Conservation (phyloP, 2,888 invertebrate genomes). For the Tiliacea citrago region DNA sequence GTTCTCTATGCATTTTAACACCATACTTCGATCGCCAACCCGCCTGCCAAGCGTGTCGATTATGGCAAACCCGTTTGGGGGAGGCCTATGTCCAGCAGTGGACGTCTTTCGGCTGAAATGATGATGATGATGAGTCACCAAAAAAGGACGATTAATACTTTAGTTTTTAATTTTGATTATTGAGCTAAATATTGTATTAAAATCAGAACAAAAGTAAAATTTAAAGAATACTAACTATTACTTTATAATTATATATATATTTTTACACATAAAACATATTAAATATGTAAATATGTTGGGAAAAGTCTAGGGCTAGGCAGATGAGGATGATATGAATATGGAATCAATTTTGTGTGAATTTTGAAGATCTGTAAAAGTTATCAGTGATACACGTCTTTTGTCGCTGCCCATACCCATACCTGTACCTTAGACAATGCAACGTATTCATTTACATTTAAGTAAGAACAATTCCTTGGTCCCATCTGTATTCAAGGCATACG, state of each 20-base stretch:
- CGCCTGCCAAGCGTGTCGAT: too few relatives aligned
- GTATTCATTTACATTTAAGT: conserved; percentile 11
- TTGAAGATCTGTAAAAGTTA: background rate
- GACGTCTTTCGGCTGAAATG: too few relatives aligned
- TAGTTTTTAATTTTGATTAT: background rate
- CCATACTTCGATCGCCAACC: too few relatives aligned
- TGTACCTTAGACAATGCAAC: conserved; percentile 4
- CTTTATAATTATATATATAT: too few relatives aligned
- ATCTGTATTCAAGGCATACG: conserved; percentile 42
- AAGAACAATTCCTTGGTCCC: conserved; percentile 17
- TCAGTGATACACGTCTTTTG: too few relatives aligned
- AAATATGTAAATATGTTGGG: too few relatives aligned
- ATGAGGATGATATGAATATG: background rate
- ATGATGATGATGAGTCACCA: too few relatives aligned
- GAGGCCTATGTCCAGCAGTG: too few relatives aligned
- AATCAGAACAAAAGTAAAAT: background rate
- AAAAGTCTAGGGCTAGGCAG: too few relatives aligned
- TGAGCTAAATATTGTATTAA: background rate
- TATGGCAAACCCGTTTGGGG: too few relatives aligned
- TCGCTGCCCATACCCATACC: background rate
- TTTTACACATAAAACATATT: too few relatives aligned
- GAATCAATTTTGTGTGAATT: background rate
- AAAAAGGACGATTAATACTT: background rate
- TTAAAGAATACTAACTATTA: background rate
- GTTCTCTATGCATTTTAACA: too few relatives aligned